Evolutionary conservation across 53 echinoderm and acorn worm species (phyloP).

Genomic region (Paracentrotus lividus): DNA sequence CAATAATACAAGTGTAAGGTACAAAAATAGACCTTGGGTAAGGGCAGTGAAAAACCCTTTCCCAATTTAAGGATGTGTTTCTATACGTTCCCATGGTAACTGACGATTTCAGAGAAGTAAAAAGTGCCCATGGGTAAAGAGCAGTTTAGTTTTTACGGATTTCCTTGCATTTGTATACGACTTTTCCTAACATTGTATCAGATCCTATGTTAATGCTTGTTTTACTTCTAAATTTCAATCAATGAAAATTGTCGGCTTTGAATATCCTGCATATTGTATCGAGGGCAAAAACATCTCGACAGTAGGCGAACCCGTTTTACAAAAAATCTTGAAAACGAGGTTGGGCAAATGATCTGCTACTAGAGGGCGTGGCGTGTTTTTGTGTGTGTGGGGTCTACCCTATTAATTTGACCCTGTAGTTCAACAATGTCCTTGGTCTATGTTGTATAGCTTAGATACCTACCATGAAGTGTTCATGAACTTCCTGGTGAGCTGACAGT

Average conservation of each 20-base stretch:
- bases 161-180: background rate
- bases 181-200: background rate
- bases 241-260: too few species aligned
- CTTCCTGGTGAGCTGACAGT: background rate
- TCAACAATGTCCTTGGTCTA: background rate
- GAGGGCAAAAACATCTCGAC: too few species aligned
- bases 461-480: background rate
- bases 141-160: background rate
- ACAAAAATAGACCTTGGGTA: background rate
- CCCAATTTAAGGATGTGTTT: background rate
- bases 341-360: too few species aligned
- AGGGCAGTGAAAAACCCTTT: background rate
- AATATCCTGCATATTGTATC: background rate
- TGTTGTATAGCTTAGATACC: background rate
- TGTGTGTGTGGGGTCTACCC: background rate
- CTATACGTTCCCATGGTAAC: background rate
- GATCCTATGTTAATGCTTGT: too few species aligned
- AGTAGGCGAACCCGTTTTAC: too few species aligned
- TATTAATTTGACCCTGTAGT: background rate
- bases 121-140: background rate
- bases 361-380: too few species aligned
- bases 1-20: background rate
- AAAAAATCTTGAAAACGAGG: too few species aligned
- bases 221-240: too few species aligned
- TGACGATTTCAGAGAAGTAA: background rate